phyloP scores from a whole-genome alignment of 2,888 invertebrate species.

The Drosophila limbata region DNA sequence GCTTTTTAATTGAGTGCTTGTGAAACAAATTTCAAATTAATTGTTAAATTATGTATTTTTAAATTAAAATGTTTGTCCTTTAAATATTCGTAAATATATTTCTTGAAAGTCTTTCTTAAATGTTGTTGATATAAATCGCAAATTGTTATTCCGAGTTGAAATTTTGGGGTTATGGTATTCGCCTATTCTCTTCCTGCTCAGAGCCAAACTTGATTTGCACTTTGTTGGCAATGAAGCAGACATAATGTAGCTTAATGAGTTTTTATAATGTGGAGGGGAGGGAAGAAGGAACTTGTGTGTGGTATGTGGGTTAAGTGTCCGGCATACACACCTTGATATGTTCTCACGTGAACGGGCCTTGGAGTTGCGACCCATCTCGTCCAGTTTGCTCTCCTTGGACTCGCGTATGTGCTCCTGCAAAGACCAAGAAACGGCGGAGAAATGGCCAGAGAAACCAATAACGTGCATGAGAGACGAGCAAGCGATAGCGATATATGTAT shows the following conservation, averaged over 20 bases:
- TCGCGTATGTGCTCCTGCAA: slow-evolving; percentile 90
- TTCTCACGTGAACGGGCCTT: slow-evolving; percentile 85
- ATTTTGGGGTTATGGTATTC: background rate
- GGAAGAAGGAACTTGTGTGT: background rate
- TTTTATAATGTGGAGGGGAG: background rate
- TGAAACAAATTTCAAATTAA: background rate
- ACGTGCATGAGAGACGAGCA: slow-evolving; percentile 34
- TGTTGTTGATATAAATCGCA: background rate
- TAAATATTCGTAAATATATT: background rate
- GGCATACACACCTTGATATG: slow-evolving; percentile 77
- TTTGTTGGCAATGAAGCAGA: slow-evolving; percentile 16
- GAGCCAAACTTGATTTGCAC: slow-evolving; percentile 23
- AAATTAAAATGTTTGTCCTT: background rate
- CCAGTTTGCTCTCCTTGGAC: slow-evolving; percentile 92
- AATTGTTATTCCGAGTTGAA: background rate
- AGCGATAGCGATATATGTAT: slow-evolving; percentile 14
- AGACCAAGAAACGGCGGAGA: slow-evolving; percentile 36
- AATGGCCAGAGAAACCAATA: slow-evolving; percentile 45
- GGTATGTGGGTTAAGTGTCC: background rate
- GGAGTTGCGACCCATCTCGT: slow-evolving; percentile 87
- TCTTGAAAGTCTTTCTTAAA: background rate
- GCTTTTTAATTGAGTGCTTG: background rate
- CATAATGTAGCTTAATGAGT: slow-evolving; percentile 43
- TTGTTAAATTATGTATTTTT: background rate
- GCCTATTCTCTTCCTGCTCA: background rate